Evolutionary conservation across 2,888 invertebrate species (phyloP).

Genomic region (Nycteola revayana): DNA sequence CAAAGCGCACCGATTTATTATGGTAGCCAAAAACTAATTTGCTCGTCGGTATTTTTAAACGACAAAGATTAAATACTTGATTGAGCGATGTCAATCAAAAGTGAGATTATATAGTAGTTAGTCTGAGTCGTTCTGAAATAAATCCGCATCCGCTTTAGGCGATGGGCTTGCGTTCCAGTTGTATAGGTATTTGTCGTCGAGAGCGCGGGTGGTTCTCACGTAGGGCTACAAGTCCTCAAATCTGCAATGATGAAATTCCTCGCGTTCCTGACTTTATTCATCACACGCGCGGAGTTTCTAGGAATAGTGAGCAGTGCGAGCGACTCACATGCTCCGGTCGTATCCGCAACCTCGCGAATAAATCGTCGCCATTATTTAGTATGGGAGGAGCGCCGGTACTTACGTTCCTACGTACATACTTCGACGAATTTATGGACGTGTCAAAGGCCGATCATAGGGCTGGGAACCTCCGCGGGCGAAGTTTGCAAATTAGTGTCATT

Average conservation of each 20-base stretch:
- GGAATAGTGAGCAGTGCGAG: slow-evolving; percentile 63
- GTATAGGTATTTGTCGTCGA: slow-evolving; percentile 44
- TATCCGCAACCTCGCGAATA: slow-evolving; percentile 67
- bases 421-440: slow-evolving; percentile 64
- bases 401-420: slow-evolving; percentile 55
- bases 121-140: slow-evolving; percentile 41
- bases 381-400: slow-evolving; percentile 62
- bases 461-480: slow-evolving; percentile 53
- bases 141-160: slow-evolving; percentile 41
- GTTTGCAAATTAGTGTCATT: slow-evolving; percentile 45
- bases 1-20: slow-evolving; percentile 68
- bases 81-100: slow-evolving; percentile 56
- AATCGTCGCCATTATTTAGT: slow-evolving; percentile 70
- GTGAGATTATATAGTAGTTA: slow-evolving; percentile 48
- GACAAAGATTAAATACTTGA: slow-evolving; percentile 35
- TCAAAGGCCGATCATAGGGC: slow-evolving; percentile 63
- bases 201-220: slow-evolving; percentile 58
- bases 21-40: slow-evolving; percentile 57
- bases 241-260: slow-evolving; percentile 75
- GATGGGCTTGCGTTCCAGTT: slow-evolving; percentile 50
- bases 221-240: slow-evolving; percentile 64
- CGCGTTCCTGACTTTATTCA: slow-evolving; percentile 71
- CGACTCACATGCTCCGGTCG: slow-evolving; percentile 55
- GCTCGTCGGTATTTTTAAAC: slow-evolving; percentile 37
- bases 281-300: slow-evolving; percentile 74